phyloP scores from a whole-genome alignment of 2,113 vertebrate genomes.

The Alethe castanea region DNA sequence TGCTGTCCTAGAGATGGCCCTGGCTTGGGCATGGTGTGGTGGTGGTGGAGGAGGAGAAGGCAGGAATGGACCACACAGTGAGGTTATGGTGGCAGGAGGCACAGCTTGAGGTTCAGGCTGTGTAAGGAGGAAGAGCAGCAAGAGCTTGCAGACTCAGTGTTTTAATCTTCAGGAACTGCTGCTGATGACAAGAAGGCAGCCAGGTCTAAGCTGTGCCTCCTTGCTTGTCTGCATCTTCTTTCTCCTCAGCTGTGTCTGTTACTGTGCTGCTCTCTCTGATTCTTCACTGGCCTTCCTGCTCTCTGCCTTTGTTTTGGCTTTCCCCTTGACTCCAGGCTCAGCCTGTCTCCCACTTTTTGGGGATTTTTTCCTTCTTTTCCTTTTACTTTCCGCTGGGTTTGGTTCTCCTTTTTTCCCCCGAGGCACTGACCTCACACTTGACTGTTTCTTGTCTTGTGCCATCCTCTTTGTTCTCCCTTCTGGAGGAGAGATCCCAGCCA shows the following conservation, averaged over 20 bases:
- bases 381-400: not conserved
- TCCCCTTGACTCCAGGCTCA: not conserved
- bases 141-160: not conserved
- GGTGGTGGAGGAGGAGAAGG: not conserved
- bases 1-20: not conserved
- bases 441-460: not conserved
- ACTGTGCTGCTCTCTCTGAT: not conserved
- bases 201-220: not conserved
- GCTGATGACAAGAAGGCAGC: not conserved
- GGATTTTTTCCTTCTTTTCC: not conserved
- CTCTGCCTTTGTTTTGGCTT: not conserved
- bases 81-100: not conserved
- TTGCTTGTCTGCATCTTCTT: not conserved
- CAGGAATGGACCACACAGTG: not conserved
- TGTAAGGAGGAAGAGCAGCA: not conserved
- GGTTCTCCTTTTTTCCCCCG: not conserved
- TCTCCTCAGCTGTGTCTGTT: not conserved
- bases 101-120: not conserved
- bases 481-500: not conserved
- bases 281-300: not conserved
- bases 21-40: not conserved
- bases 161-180: not conserved
- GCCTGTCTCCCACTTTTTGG: not conserved
- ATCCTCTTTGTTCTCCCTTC: not conserved
- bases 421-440: not conserved